phyloP scores from a whole-genome alignment of 53 echinoderm and acorn worm species.

The Hippasteria phrygiana region DNA sequence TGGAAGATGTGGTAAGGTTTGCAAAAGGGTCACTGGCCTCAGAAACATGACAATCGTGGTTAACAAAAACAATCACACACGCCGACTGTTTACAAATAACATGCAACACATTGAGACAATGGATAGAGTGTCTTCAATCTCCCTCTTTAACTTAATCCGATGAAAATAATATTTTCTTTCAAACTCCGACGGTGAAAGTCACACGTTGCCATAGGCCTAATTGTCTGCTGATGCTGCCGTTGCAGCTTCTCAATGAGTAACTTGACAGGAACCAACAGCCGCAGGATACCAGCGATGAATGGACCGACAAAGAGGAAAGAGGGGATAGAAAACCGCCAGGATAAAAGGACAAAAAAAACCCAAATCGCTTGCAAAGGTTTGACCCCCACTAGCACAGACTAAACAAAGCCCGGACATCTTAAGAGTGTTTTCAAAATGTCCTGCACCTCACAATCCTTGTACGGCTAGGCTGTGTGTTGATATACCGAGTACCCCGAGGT shows the following conservation, averaged over 20 bases:
- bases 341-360: constrained; percentile 1
- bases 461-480: not conserved
- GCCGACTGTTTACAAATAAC: no score
- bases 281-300: constrained; percentile 34
- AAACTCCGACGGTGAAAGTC: not conserved
- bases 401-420: constrained; percentile 5
- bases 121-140: no score
- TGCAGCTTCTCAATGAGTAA: not conserved
- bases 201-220: no score
- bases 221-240: no score
- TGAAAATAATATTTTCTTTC: not conserved
- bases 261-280: constrained; percentile 46
- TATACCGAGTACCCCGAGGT: not conserved
- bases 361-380: constrained; percentile 12
- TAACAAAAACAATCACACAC: no score
- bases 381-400: not conserved
- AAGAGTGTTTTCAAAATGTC: constrained; percentile 21
- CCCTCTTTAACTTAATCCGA: no score
- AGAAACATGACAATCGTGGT: no score
- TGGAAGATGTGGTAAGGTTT: no score
- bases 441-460: not conserved
- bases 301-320: not conserved
- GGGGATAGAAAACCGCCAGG: not conserved
- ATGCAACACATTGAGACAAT: no score
- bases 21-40: no score